Evolutionary conservation across 2,113 vertebrate genomes (phyloP).

Genomic region (Pyrgilauda ruficollis): DNA sequence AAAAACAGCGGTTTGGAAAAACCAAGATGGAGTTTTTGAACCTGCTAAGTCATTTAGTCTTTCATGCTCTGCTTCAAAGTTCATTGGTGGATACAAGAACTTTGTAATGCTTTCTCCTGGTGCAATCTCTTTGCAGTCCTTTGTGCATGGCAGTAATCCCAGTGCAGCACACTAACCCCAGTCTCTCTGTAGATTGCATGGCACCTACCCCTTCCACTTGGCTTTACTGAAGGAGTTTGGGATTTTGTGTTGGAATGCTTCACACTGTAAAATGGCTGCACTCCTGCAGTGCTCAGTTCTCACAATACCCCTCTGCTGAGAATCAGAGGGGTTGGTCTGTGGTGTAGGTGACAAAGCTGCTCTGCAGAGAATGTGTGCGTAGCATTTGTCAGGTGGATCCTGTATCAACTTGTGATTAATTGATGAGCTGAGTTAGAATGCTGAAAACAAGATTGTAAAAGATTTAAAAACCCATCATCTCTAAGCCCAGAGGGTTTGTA

Average conservation of each 20-base stretch:
- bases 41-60: neutral
- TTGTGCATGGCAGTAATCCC: neutral
- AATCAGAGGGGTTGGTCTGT: neutral
- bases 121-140: neutral
- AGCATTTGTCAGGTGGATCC: neutral
- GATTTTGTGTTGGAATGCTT: neutral
- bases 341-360: neutral
- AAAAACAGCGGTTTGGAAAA: neutral
- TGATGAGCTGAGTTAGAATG: neutral
- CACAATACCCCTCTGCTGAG: neutral
- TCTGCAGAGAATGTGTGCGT: accelerated
- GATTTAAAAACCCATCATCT: neutral
- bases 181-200: neutral
- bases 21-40: conserved; percentile 39
- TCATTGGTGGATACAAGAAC: neutral
- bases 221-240: neutral
- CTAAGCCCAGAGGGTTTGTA: neutral
- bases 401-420: neutral
- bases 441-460: neutral
- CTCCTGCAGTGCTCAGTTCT: neutral
- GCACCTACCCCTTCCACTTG: neutral
- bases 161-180: neutral
- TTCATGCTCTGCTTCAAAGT: conserved; percentile 11
- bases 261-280: neutral
- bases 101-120: conserved; percentile 11